These are phyloP conservation scores for Pangasius larnaudii DNA, from an alignment of 2,797 vertebrate genomes.

Conservation along the genomic window DNA sequence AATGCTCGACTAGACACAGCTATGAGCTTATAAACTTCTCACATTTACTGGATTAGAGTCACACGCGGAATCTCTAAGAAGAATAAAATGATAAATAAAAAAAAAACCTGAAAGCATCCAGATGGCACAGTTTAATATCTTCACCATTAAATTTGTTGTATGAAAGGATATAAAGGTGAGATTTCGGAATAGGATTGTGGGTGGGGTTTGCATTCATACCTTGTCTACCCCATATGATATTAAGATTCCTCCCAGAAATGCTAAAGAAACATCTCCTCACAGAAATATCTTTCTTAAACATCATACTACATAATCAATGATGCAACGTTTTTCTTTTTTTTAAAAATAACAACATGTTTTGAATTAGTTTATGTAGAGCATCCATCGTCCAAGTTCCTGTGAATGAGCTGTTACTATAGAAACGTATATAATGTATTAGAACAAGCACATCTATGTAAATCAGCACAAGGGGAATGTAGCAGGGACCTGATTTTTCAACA, in stretches of 20 bases:
- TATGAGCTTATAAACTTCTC: not conserved
- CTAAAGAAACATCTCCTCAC: not conserved
- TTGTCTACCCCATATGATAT: not conserved
- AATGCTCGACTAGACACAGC: not conserved
- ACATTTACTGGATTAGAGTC: not conserved
- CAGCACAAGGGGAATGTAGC: not conserved
- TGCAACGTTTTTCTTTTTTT: too few relatives aligned
- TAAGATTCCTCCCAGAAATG: not conserved
- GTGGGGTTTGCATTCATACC: not conserved
- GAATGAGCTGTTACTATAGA: slow-evolving; percentile 7
- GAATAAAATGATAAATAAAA: too few relatives aligned
- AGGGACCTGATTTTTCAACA: not conserved
- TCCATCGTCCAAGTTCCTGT: not conserved
- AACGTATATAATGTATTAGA: not conserved
- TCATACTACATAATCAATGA: not conserved
- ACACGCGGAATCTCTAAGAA: not conserved
- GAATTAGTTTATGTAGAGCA: not conserved
- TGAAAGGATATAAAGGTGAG: not conserved
- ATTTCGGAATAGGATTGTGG: not conserved
- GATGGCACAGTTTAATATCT: slow-evolving; percentile 1
- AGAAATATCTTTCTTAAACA: not conserved
- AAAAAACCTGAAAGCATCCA: not conserved
- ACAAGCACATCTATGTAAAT: not conserved
- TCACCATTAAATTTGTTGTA: not conserved
- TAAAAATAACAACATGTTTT: not conserved